Conservation (phyloP, 2,888 invertebrate genomes). For the Eupithecia tripunctaria region DNA sequence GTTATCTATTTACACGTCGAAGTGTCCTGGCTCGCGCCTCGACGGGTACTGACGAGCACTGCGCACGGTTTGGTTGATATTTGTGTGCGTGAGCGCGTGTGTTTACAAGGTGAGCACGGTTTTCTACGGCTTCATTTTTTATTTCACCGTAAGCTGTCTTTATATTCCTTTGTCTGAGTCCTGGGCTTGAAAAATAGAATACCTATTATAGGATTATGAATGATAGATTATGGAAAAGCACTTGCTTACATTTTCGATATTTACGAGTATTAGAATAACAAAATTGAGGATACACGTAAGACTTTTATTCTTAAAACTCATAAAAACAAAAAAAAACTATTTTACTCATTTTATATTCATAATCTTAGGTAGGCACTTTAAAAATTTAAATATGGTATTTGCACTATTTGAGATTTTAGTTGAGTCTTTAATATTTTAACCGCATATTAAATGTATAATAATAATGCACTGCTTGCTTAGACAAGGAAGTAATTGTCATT, state of each 20-base stretch:
- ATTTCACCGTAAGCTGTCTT: too few relatives aligned
- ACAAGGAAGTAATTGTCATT: not conserved
- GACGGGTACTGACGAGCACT: too few relatives aligned
- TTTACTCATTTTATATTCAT: not conserved
- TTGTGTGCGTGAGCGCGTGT: too few relatives aligned
- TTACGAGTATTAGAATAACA: not conserved
- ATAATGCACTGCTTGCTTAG: constrained; percentile 5
- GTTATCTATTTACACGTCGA: too few relatives aligned
- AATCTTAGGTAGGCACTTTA: not conserved
- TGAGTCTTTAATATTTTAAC: not conserved
- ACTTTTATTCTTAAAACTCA: not conserved
- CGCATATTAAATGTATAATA: too few relatives aligned
- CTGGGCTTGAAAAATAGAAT: not conserved
- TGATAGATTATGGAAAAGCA: not conserved
- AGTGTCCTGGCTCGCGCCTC: too few relatives aligned
- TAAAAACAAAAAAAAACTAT: not conserved
- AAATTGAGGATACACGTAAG: not conserved
- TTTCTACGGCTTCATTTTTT: too few relatives aligned
- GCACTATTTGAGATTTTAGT: not conserved
- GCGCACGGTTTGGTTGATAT: too few relatives aligned
- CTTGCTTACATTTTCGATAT: not conserved
- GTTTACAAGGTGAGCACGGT: too few relatives aligned
- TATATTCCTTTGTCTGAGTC: too few relatives aligned
- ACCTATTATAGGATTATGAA: not conserved
- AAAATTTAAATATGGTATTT: not conserved